Base-by-base conservation (phyloP, 2,797 vertebrate genomes). In the Pygocentrus nattereri region DNA sequence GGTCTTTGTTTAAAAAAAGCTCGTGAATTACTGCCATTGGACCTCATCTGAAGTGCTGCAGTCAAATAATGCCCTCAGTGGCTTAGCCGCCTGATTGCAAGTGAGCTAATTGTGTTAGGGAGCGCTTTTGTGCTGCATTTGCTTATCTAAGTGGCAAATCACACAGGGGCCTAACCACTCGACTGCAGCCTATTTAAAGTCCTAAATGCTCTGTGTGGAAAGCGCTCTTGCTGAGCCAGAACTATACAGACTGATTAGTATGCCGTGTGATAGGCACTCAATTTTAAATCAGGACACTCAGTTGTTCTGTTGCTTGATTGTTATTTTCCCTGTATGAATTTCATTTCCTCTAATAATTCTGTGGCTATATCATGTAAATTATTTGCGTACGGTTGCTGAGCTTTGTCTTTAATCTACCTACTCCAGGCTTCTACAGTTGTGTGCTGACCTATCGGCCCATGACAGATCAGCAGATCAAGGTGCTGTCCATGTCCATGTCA, bases 371-470 rank as follows among this genome's bases (percentile, higher is more conserved):
- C n/a, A n/a, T 67, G 30, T 19, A 34, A 34, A 34, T 8, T 2
- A 34, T 30, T 64, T 34, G 34, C 34, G 6, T 34, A 34, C 34
- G 34, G 34, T 6, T 34, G n/a, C n/a, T 31, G 2, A 5, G 8
- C 19, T 23, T 18, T 11, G 34, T 19, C 61, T 4, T 44, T 86
- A 58, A 58, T 58, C 23, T 50, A 2, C 25, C 25, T 72, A 67
- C 18, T 72, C 23, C 90, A 99, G 98, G 98, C 34, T 91, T 94
- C 84, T 99, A 99, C 90, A 93, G 92, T 0, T 99, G 98, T 72
- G 92, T 90, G 5, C 47, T 98, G 89, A 94, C 84, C 27, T 90
- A 96, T 90, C 95, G 92, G 85, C 92, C 93, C 15, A 88, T 95
- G 72, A 94, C 91, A 0, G 96, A 97, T 82, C 93, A 94, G 78